Conservation (phyloP, 2,888 invertebrate species). For the Meteorus colon region DNA sequence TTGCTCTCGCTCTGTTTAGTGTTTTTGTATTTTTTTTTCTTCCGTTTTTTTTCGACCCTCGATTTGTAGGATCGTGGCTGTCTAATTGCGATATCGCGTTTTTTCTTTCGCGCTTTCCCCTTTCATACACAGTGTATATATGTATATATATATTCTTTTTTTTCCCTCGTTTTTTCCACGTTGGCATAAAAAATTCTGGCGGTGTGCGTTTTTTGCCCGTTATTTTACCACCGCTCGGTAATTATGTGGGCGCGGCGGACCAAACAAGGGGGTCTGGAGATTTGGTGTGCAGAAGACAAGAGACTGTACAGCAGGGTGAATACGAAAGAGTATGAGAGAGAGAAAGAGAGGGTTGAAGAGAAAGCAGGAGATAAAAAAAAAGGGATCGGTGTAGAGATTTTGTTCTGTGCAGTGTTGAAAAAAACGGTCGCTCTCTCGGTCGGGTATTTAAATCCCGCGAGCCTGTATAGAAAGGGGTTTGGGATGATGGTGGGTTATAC, state of each 20-base stretch:
- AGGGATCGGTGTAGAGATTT: constrained; percentile 29
- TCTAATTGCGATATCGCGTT: constrained; percentile 69
- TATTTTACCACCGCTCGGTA: constrained; percentile 68
- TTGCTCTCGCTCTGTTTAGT: background rate
- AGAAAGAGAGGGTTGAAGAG: constrained; percentile 21
- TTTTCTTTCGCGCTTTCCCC: constrained; percentile 48
- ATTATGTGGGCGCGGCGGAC: constrained; percentile 72
- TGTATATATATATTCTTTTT: constrained; percentile 42
- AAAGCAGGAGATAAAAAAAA: constrained; percentile 22
- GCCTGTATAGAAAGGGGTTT: constrained; percentile 58
- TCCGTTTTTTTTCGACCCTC: constrained; percentile 42
- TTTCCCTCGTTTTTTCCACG: constrained; percentile 38
- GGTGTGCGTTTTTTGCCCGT: constrained; percentile 58
- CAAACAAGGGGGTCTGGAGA: constrained; percentile 69
- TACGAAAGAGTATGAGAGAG: background rate
- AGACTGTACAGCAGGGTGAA: constrained; percentile 6
- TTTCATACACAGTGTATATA: background rate
- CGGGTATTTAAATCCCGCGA: constrained; percentile 60
- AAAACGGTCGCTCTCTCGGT: constrained; percentile 42
- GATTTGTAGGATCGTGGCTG: constrained; percentile 56
- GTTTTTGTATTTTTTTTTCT: constrained; percentile 15
- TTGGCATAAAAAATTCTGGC: constrained; percentile 29
- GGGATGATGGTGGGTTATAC: constrained; percentile 46
- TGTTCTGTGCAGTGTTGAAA: constrained; percentile 39
- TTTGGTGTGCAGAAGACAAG: constrained; percentile 31